A percentile compares a stretch with the other conserved stretches of the same genome.
Evolutionary conservation across 2,888 invertebrate species (phyloP).

Genomic region (Acanthosepion pharaonis): DNA sequence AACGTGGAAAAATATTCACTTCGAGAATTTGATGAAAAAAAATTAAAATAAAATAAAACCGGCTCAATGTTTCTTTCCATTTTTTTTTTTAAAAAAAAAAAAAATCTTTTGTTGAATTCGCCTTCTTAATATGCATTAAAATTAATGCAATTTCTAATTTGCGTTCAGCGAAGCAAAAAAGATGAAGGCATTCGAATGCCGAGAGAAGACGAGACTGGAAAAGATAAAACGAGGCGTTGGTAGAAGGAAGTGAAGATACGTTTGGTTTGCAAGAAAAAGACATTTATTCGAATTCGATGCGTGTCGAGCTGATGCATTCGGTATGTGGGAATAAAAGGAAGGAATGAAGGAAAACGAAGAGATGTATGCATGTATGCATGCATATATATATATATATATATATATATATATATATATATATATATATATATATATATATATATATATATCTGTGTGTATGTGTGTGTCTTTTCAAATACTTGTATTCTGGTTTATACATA

Average conservation of each 20-base stretch:
- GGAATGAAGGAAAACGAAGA: neutral
- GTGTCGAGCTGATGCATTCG: neutral
- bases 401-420: no score
- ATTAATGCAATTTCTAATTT: neutral
- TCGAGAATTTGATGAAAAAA: neutral
- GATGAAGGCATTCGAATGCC: neutral
- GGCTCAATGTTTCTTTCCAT: neutral
- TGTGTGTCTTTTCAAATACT: no score
- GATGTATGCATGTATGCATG: neutral
- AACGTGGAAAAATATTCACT: neutral
- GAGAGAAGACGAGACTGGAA: conserved; percentile 7
- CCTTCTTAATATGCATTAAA: neutral
- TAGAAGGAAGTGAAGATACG: neutral
- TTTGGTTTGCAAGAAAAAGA: neutral
- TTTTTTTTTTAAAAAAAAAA: neutral
- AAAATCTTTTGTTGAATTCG: neutral
- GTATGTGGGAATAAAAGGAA: no score
- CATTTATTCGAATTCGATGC: neutral
- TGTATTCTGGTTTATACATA: no score
- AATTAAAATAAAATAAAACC: neutral
- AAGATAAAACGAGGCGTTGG: neutral
- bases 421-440: no score
- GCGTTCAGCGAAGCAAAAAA: neutral
- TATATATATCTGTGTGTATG: no score
- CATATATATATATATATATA: no score